phyloP scores from a whole-genome alignment of 2,888 invertebrate genomes.

The Cancer borealis region DNA sequence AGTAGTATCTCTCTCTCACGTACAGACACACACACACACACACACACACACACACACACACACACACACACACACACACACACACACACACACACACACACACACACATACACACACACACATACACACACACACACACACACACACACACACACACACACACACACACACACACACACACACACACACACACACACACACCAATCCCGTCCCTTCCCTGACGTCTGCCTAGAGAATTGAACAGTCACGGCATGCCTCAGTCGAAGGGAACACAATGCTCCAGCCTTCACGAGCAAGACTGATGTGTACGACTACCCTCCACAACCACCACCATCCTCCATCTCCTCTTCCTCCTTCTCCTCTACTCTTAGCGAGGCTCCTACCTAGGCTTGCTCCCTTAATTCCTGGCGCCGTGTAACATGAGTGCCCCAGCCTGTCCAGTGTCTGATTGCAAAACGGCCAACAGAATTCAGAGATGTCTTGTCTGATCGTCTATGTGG shows the following conservation, averaged over 20 bases:
- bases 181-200: no score
- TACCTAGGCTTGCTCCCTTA: background rate
- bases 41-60: background rate
- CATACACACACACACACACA: background rate
- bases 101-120: background rate
- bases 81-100: background rate
- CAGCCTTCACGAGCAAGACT: background rate
- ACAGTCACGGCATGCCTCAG: background rate
- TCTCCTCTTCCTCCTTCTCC: no score
- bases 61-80: no score
- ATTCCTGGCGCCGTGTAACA: background rate
- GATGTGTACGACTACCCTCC: background rate
- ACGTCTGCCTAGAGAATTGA: background rate
- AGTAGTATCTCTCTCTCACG: background rate
- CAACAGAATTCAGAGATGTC: background rate
- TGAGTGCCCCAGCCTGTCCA: background rate
- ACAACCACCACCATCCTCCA: background rate
- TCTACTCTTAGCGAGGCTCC: background rate
- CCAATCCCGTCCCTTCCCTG: background rate
- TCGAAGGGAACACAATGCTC: background rate
- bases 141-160: background rate
- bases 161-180: background rate
- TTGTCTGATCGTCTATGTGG: background rate
- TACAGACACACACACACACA: background rate
- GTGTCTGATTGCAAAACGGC: slow-evolving; percentile 15